Conservation (phyloP, 2,888 invertebrate species). For the Calliopum simillimum region DNA sequence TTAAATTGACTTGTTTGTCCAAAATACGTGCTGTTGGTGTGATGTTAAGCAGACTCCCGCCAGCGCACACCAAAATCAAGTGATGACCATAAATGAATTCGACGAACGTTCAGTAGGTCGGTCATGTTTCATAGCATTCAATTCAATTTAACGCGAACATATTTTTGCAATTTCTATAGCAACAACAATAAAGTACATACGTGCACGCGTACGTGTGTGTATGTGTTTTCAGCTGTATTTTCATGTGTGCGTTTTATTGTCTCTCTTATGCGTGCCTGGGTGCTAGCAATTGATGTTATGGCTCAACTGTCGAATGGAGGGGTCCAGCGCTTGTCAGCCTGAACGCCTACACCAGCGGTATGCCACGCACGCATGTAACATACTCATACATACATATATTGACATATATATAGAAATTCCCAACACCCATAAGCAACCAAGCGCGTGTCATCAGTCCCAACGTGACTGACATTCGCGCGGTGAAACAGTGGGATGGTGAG, state of each 20-base stretch:
- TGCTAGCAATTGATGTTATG: too few relatives aligned
- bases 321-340: too few relatives aligned
- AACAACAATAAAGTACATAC: conserved; percentile 3
- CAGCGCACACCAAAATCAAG: not conserved
- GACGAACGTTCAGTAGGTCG: not conserved
- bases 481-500: too few relatives aligned
- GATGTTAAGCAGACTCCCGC: too few relatives aligned
- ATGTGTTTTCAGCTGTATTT: conserved; percentile 6
- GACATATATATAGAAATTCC: not conserved
- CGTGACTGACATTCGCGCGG: too few relatives aligned
- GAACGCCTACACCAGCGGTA: too few relatives aligned
- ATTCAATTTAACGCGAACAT: conserved; percentile 30
- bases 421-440: not conserved
- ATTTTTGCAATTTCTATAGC: conserved; percentile 1
- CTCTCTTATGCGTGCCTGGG: too few relatives aligned
- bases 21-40: too few relatives aligned
- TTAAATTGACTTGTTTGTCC: conserved; percentile 1
- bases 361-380: too few relatives aligned
- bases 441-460: not conserved
- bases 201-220: not conserved
- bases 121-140: conserved; percentile 8
- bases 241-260: conserved; percentile 7
- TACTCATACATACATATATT: conserved; percentile 9
- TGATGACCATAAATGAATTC: not conserved
- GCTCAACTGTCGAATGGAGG: too few relatives aligned